Base-by-base conservation (phyloP, 1,140 invertebrate genomes). In the Drosophila funebris region DNA sequence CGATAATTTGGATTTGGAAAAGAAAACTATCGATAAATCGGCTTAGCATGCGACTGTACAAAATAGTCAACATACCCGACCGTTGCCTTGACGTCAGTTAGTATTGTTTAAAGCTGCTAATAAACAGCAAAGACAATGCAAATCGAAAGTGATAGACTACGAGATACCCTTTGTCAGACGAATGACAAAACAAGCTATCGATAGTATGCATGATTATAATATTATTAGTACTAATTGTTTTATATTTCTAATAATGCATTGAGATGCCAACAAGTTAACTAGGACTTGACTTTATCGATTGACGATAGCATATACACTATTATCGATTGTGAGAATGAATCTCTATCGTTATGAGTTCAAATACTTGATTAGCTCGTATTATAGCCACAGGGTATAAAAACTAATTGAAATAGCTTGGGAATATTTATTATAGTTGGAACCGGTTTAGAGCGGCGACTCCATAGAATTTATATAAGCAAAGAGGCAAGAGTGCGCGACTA, bases 401-500 rank as follows among this genome's bases (percentile, higher is more conserved):
- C 64, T 73, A 73, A 73, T 73, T 73, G 64, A 73, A 85, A 85
- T 85, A 80, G 72, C 76, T 80, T 66, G 81, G 60, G 78, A 73
- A 78, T 76, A 71, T 85, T 85, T 80, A 77, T 75, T 56, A 29
- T 71, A 24, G 44, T 31, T 36, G 61, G 24, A 85, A 85, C 81
- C 81, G 81, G 81, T 85, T 85, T 80, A 53, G 57, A 61, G 64
- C 72, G 58, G 44, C 73, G 29, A 29, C 54, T 60, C 57, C 31
- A 18, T 64, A 53, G 64, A 77, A 77, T 76, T 76, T 63, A 67
- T 75, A 68, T 71, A 75, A 73, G 73, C 73, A 53, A 52, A 36
- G n/a, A 53, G 44, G 57, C 41, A 62, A 62, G 52, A 70, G 67
- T 46, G 53, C 52, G 39, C 48, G 8, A 27, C 53, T 71, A 54